phyloP scores from a whole-genome alignment of 37 sponge, comb jelly and placozoan genomes.

The Axinella damicornis region DNA sequence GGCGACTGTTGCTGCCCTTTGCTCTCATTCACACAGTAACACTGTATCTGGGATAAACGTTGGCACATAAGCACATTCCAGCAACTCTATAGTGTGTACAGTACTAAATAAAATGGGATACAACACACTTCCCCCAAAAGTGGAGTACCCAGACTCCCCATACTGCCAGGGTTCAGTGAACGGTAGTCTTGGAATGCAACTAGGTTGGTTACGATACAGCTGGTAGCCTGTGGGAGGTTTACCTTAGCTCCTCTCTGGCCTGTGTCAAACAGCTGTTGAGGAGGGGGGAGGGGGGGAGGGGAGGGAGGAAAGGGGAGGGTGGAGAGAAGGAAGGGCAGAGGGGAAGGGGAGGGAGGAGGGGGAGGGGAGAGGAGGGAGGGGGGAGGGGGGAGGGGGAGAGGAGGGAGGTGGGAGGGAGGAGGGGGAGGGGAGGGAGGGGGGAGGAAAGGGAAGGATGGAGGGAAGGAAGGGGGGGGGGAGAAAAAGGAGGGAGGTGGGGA shows the following conservation, averaged over 20 bases:
- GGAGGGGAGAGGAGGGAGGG: not conserved
- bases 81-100: no score
- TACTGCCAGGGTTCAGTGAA: conserved; percentile 1
- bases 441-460: not conserved
- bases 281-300: conserved; percentile 45
- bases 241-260: conserved; percentile 41
- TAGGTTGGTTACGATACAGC: no score
- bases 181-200: no score
- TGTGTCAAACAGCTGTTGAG: conserved; percentile 42
- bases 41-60: conserved; percentile 23
- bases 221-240: no score
- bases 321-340: not conserved
- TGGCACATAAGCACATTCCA: no score
- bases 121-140: no score
- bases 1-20: no score
- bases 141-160: no score
- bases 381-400: not conserved
- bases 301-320: conserved; percentile 41
- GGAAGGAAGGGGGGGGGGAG: not conserved
- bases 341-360: not conserved
- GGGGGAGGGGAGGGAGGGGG: not conserved
- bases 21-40: conserved; percentile 63
- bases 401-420: not conserved
- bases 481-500: not conserved
- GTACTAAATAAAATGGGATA: no score